These are phyloP conservation scores for Enteromius treurensis DNA, from an alignment of 2,797 vertebrate genomes.

Conservation along the genomic window DNA sequence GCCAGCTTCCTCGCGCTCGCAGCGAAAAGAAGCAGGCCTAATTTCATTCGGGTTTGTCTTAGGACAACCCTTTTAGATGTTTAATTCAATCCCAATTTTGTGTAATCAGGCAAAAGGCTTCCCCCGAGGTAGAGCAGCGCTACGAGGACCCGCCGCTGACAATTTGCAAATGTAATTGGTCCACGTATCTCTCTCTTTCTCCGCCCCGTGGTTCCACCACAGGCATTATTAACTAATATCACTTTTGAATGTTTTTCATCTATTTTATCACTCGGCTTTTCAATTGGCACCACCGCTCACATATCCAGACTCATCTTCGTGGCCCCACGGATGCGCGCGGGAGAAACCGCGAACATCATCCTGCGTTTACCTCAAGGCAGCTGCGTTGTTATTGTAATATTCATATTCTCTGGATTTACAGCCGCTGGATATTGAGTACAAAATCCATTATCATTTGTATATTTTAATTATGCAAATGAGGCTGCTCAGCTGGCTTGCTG, in stretches of 20 bases:
- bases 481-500: slow-evolving; percentile 97
- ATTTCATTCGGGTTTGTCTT: slow-evolving; percentile 94
- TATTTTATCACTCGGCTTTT: slow-evolving; percentile 60
- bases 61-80: slow-evolving; percentile 94
- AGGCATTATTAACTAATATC: slow-evolving; percentile 89
- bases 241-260: slow-evolving; percentile 84
- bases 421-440: slow-evolving; percentile 99
- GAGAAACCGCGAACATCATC: slow-evolving; percentile 73
- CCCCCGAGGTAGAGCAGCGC: slow-evolving; percentile 90
- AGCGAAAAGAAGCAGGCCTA: slow-evolving; percentile 86
- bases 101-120: slow-evolving; percentile 95
- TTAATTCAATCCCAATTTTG: slow-evolving; percentile 99
- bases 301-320: slow-evolving; percentile 82
- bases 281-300: slow-evolving; percentile 74
- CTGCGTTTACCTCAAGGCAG: slow-evolving; percentile 86
- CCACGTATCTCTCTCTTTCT: slow-evolving; percentile 75
- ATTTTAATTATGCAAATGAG: slow-evolving; percentile 99
- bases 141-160: slow-evolving; percentile 84
- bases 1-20: slow-evolving; percentile 72
- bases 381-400: slow-evolving; percentile 96
- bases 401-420: slow-evolving; percentile 97
- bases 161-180: slow-evolving; percentile 97
- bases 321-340: slow-evolving; percentile 59
- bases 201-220: slow-evolving; percentile 68
- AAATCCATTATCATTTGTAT: slow-evolving; percentile 99